Evolutionary conservation across 2,888 invertebrate genomes (phyloP).

Genomic region (Lepidochitona cinerea): DNA sequence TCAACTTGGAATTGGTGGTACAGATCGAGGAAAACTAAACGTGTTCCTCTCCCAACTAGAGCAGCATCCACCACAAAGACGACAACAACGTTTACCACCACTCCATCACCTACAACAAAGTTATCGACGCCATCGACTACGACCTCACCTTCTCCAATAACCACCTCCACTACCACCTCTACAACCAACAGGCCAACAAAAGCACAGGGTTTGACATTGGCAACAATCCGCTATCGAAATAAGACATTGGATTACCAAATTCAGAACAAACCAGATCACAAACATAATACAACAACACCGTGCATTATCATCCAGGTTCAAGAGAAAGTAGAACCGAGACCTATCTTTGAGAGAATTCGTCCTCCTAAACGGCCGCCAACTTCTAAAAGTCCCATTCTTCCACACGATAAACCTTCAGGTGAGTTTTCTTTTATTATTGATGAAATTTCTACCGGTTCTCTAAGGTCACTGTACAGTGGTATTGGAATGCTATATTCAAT

Average conservation of each 20-base stretch:
- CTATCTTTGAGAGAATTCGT: not conserved
- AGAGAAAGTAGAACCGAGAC: not conserved
- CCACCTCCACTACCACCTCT: not conserved
- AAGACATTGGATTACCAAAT: not conserved
- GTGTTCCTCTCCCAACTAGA: too few species aligned
- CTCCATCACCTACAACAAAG: not conserved
- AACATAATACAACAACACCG: not conserved
- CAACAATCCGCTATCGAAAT: not conserved
- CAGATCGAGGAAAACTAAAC: not conserved
- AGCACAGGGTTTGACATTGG: not conserved
- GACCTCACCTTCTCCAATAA: not conserved
- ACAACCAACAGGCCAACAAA: not conserved
- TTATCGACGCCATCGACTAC: not conserved
- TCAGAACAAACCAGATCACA: not conserved
- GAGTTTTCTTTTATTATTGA: not conserved
- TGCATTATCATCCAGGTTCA: not conserved
- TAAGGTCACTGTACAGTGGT: not conserved
- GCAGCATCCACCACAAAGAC: not conserved
- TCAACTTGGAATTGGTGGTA: conserved; percentile 1
- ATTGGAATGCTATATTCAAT: not conserved
- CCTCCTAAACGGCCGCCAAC: not conserved
- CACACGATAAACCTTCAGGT: not conserved
- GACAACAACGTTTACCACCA: too few species aligned
- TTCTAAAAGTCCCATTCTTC: not conserved
- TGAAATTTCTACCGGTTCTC: not conserved